Conservation (phyloP, 2,113 vertebrate genomes). For the Puntigrus tetrazona region DNA sequence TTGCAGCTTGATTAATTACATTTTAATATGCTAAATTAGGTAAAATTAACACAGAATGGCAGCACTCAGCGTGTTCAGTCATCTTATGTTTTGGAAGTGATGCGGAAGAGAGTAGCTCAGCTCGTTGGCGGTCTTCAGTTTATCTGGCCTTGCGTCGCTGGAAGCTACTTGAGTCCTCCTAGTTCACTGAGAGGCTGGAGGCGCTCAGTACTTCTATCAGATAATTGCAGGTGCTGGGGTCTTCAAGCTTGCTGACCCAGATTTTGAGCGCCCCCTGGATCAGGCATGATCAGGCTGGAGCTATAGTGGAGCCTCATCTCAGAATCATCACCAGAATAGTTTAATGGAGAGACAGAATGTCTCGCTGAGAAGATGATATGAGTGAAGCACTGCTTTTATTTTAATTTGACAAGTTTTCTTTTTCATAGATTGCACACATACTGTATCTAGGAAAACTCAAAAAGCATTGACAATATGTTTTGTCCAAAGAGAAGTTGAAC, state of each 20-base stretch:
- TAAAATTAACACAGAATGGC: not conserved
- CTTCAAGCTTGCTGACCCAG: slow-evolving; percentile 87
- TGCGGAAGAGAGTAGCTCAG: slow-evolving; percentile 93
- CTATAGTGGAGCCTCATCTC: slow-evolving; percentile 85
- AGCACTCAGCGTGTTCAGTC: slow-evolving; percentile 71
- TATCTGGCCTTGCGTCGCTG: slow-evolving; percentile 81
- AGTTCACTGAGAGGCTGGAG: slow-evolving; percentile 93
- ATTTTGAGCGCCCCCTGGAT: slow-evolving; percentile 82
- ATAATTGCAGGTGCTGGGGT: slow-evolving; percentile 92
- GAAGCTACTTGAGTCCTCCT: slow-evolving; percentile 81
- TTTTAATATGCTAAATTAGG: not conserved
- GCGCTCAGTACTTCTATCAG: slow-evolving; percentile 93
- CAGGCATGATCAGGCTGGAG: slow-evolving; percentile 86
- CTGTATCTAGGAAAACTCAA: too few species aligned
- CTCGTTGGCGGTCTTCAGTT: slow-evolving; percentile 87
- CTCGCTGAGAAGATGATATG: not conserved
- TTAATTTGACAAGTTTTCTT: too few species aligned
- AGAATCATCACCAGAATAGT: slow-evolving; percentile 84
- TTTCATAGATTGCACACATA: not conserved
- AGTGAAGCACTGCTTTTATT: not conserved
- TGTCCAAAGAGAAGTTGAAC: too few species aligned
- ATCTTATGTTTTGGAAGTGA: slow-evolving; percentile 99
- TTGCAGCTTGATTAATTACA: not conserved
- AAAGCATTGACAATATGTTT: too few species aligned
- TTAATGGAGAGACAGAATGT: not conserved